A percentile compares a stretch with the other conserved stretches of the same genome.
phyloP scores from a whole-genome alignment of 2,113 vertebrate species.

The Argyrosomus japonicus region DNA sequence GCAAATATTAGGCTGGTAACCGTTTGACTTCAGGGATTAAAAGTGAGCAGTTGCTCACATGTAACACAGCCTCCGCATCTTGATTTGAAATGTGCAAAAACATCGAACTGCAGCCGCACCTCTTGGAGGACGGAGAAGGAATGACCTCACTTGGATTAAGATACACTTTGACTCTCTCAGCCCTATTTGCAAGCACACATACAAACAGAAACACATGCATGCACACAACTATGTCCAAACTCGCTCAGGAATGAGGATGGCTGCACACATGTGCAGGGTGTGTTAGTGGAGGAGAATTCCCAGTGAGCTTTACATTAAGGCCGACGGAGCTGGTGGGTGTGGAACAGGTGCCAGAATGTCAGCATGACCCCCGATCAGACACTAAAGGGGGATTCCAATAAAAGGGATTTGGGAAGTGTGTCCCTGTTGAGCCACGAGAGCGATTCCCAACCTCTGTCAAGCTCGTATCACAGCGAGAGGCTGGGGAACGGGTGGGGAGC shows the following conservation, averaged over 20 bases:
- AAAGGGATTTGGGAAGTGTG: conserved; percentile 46
- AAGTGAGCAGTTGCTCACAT: neutral
- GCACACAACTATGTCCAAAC: conserved; percentile 60
- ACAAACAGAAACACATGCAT: conserved; percentile 18
- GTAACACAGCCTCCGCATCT: neutral
- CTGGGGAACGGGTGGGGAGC: conserved; percentile 60
- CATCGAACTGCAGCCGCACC: conserved; percentile 2
- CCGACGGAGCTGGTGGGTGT: conserved; percentile 42
- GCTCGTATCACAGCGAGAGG: conserved; percentile 17
- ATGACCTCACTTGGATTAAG: conserved; percentile 56
- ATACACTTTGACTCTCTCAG: conserved; percentile 25
- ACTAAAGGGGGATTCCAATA: conserved; percentile 55
- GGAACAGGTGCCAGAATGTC: conserved; percentile 71
- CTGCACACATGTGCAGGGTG: conserved; percentile 32
- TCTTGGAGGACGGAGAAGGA: conserved; percentile 14
- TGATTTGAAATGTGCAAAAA: neutral
- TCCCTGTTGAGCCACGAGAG: conserved; percentile 17
- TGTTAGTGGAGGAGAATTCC: conserved; percentile 47
- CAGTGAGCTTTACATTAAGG: conserved; percentile 30
- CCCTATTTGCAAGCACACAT: conserved; percentile 6
- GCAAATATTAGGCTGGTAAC: conserved; percentile 15
- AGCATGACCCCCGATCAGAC: conserved; percentile 16
- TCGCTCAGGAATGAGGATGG: conserved; percentile 70
- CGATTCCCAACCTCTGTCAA: conserved; percentile 50
- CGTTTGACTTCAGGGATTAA: conserved; percentile 9